Percentiles rank a stretch among this genome's conserved stretches.
phyloP scores from a whole-genome alignment of 2,797 vertebrate species.

The Tympanoctomys barrerae region DNA sequence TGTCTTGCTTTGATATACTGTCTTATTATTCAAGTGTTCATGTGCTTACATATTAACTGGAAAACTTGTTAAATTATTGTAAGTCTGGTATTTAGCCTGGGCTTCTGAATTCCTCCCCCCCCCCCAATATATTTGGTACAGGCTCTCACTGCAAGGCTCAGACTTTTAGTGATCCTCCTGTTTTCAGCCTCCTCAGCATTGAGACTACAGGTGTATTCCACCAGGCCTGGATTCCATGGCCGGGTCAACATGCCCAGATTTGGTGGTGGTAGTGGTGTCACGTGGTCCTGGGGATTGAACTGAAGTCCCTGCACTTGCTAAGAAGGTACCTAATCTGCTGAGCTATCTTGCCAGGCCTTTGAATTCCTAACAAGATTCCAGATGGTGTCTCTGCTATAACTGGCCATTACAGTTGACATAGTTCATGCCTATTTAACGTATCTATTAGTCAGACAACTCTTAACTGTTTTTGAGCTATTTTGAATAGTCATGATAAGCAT shows the following conservation, averaged over 20 bases:
- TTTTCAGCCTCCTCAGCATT: too few relatives aligned
- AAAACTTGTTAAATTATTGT: background rate
- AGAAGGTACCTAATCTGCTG: too few relatives aligned
- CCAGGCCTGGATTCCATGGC: too few relatives aligned
- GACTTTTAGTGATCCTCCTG: too few relatives aligned
- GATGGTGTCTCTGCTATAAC: background rate
- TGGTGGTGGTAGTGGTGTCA: too few relatives aligned
- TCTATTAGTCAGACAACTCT: background rate
- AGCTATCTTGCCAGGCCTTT: background rate
- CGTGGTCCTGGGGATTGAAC: too few relatives aligned
- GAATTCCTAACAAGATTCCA: background rate
- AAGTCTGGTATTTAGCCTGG: background rate
- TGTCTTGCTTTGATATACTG: background rate
- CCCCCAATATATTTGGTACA: too few relatives aligned
- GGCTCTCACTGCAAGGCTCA: too few relatives aligned
- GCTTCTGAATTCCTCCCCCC: conserved; percentile 7
- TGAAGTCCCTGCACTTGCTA: too few relatives aligned
- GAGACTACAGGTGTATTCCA: too few relatives aligned
- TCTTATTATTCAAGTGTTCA: background rate
- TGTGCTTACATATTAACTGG: background rate
- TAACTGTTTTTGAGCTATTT: conserved; percentile 32
- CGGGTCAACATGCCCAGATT: too few relatives aligned
- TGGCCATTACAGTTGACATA: background rate
- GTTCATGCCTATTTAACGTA: too few relatives aligned
- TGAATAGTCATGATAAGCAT: background rate